Base-by-base conservation (phyloP, 1,140 invertebrate species). In the Nephila pilipes region DNA sequence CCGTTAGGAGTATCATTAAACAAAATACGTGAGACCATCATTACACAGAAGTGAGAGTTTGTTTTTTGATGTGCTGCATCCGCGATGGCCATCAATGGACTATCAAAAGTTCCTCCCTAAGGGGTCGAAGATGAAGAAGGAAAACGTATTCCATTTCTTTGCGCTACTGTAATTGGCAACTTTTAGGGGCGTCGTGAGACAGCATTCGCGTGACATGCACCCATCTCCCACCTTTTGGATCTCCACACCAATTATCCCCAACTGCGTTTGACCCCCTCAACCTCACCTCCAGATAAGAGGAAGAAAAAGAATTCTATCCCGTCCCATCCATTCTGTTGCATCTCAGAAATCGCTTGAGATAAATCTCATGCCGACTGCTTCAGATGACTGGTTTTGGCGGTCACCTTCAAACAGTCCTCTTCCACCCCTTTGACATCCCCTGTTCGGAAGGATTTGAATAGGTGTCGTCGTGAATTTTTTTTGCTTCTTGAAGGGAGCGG, bases 311-410 rank as follows among this genome's bases (percentile, higher is more conserved):
- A 16, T 16, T 32, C 69, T 29, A 32, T 75, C 69, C 69, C 12
- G 46, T 46, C 46, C 46, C 46, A 46, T 46, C 46, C 69, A 75
- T 29, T 75, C 36, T 46, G 46, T 38, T 46, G 46, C 46, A 54
- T 81, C 36, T 81, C 14, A 32, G 69, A 36, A 75, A 54, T 81
- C 36, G 46, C 18, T 6, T 14, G 32, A 75, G 25, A 75, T 75
- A 75, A 75, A 75, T 75, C 69, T 29, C 29, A 16, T 25, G 65
- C 29, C 25, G 29, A 38, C 25, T 80, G 46, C 69, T 36, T 54
- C 69, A 89, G 87, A 22, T 89, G 87, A 89, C 87, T 89, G 87
- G 87, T 79, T 75, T 79, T 89, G 87, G 36, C 65, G 87, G 87
- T 89, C 87, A 89, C 87, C 87, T 89, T 89, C 20, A 65, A 10